These are phyloP conservation scores for Drosophila neutralis DNA, from an alignment of 2,888 invertebrate species.

Conservation along the genomic window DNA sequence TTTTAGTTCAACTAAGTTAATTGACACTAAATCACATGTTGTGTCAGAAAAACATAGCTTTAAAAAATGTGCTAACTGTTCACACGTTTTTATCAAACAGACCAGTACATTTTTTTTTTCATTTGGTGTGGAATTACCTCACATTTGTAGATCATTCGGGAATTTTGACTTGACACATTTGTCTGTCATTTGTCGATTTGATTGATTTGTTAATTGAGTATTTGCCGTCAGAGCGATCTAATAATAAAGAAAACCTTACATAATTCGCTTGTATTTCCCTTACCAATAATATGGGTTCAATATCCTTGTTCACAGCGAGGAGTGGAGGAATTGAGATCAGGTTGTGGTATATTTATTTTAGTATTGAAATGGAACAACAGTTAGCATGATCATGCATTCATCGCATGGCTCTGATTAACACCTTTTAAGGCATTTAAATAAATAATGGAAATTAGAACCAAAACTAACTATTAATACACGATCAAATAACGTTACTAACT, in stretches of 20 bases:
- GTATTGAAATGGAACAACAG: slow-evolving; percentile 7
- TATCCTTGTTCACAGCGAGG: not conserved
- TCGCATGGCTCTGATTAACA: slow-evolving; percentile 40
- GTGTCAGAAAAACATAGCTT: slow-evolving; percentile 31
- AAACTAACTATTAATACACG: slow-evolving; percentile 22
- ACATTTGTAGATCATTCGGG: slow-evolving; percentile 12
- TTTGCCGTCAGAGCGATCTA: not conserved
- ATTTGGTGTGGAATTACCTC: not conserved
- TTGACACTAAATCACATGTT: slow-evolving; percentile 30
- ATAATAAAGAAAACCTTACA: not conserved
- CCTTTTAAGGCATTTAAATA: slow-evolving; percentile 25
- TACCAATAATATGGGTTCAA: not conserved
- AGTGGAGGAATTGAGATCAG: not conserved
- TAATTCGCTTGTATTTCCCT: not conserved
- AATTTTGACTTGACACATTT: slow-evolving; percentile 18
- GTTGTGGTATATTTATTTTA: not conserved
- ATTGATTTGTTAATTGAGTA: slow-evolving; percentile 7
- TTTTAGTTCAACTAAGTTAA: slow-evolving; percentile 13
- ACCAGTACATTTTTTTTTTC: not conserved
- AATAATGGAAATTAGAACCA: slow-evolving; percentile 4
- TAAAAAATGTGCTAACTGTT: slow-evolving; percentile 50
- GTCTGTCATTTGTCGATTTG: not conserved
- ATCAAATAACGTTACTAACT: slow-evolving; percentile 4
- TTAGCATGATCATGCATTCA: slow-evolving; percentile 22
- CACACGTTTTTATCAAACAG: slow-evolving; percentile 34